phyloP scores from a whole-genome alignment of 2,888 invertebrate species.

The Aleiodes leptofemur region DNA sequence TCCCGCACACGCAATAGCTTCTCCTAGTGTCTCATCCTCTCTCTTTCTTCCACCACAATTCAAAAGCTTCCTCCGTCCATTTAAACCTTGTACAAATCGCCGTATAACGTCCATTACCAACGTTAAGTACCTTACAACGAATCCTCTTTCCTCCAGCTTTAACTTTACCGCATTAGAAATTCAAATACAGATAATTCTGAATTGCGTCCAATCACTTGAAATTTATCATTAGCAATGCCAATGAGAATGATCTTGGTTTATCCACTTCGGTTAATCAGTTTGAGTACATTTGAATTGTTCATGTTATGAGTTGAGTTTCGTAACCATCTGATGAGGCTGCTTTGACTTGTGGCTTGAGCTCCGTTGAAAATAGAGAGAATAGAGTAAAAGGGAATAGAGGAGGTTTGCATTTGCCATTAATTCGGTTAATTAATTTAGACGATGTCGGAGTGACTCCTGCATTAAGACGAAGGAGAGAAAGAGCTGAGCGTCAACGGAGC shows the following conservation, averaged over 20 bases:
- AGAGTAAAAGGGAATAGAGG: neutral
- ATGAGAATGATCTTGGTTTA: constrained; percentile 28
- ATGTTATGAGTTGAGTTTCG: constrained; percentile 24
- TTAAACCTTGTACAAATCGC: too few species aligned
- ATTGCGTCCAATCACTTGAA: neutral
- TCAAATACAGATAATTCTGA: neutral
- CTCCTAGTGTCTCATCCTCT: too few species aligned
- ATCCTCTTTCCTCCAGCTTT: neutral
- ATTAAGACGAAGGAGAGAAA: constrained; percentile 86
- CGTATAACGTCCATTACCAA: neutral
- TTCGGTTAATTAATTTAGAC: constrained; percentile 61
- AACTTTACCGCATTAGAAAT: neutral
- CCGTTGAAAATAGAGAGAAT: neutral
- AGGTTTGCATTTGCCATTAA: constrained; percentile 28
- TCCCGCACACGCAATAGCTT: too few species aligned
- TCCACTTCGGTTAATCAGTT: constrained; percentile 1
- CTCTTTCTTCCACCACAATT: too few species aligned
- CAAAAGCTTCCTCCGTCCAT: too few species aligned
- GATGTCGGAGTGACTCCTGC: constrained; percentile 89
- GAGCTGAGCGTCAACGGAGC: constrained; percentile 89
- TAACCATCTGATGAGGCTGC: neutral
- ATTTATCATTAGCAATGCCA: constrained; percentile 25
- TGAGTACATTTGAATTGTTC: constrained; percentile 32
- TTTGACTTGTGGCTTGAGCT: constrained; percentile 31
- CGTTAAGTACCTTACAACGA: neutral